Evolutionary conservation across 2,888 invertebrate species (phyloP).

Genomic region (Drosophila subsilvestris): DNA sequence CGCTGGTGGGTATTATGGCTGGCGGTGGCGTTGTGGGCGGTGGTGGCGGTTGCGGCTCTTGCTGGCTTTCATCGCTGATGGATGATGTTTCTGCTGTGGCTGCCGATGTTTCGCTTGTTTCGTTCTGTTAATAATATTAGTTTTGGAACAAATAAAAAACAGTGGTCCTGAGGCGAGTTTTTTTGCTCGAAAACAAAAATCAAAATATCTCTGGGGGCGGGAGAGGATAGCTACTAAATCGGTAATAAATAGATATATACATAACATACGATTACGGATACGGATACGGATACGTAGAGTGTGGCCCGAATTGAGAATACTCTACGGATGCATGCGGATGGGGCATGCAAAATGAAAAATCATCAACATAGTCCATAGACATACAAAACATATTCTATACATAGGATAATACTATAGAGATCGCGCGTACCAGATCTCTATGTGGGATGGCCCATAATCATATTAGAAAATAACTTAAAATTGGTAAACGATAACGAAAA

Average conservation of each 20-base stretch:
- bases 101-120: conserved; percentile 72
- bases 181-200: conserved; percentile 62
- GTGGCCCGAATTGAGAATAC: conserved; percentile 44
- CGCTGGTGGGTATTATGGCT: conserved; percentile 82
- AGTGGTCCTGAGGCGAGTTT: conserved; percentile 51
- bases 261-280: conserved; percentile 53
- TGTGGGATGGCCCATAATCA: neutral
- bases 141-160: conserved; percentile 78
- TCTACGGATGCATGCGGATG: conserved; percentile 59
- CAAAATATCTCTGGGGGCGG: conserved; percentile 44
- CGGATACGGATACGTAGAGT: conserved; percentile 51
- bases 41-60: conserved; percentile 83
- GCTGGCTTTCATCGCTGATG: conserved; percentile 66
- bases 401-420: conserved; percentile 26
- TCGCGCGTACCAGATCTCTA: neutral
- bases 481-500: conserved; percentile 11
- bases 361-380: conserved; percentile 45
- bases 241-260: conserved; percentile 12
- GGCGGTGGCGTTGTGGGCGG: conserved; percentile 74
- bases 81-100: conserved; percentile 29
- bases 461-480: conserved; percentile 29
- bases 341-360: conserved; percentile 58
- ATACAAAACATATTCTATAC: conserved; percentile 27
- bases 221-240: neutral
- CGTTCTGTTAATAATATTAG: conserved; percentile 84